Conservation (phyloP, 2,888 invertebrate genomes). For the Gisinianus flammeolus region DNA sequence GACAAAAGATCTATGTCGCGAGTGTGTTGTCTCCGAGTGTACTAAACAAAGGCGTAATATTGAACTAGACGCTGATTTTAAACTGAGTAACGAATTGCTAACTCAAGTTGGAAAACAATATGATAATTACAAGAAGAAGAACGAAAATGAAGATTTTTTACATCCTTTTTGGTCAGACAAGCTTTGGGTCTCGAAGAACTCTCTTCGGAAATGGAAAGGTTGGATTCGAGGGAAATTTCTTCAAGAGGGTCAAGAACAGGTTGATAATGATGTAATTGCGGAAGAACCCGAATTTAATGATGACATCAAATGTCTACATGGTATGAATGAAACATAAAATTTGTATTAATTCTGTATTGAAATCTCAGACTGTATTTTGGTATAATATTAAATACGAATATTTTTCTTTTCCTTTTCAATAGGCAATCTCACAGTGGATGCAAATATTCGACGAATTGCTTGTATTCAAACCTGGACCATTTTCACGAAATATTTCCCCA, state of each 20-base stretch:
- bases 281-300: conserved; percentile 63
- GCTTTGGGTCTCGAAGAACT: conserved; percentile 60
- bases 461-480: conserved; percentile 65
- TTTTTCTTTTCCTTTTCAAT: conserved; percentile 42
- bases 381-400: too few species aligned
- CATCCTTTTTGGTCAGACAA: conserved; percentile 38
- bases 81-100: conserved; percentile 56
- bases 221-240: conserved; percentile 37
- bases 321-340: conserved; percentile 55
- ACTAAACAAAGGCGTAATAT: conserved; percentile 63
- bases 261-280: conserved; percentile 22
- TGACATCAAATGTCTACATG: conserved; percentile 67
- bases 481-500: conserved; percentile 64
- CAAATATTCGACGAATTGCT: conserved; percentile 63
- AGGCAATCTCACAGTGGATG: conserved; percentile 62
- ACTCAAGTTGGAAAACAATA: conserved; percentile 40
- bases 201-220: conserved; percentile 57
- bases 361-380: too few species aligned
- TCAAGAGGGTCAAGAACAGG: not conserved
- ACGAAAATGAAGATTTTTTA: not conserved
- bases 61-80: conserved; percentile 65
- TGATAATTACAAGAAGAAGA: conserved; percentile 25
- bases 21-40: conserved; percentile 66
- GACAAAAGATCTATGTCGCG: conserved; percentile 60
- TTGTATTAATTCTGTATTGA: not conserved